These are phyloP conservation scores for Sarcophaga carnaria DNA, from an alignment of 2,888 invertebrate species.

Conservation along the genomic window DNA sequence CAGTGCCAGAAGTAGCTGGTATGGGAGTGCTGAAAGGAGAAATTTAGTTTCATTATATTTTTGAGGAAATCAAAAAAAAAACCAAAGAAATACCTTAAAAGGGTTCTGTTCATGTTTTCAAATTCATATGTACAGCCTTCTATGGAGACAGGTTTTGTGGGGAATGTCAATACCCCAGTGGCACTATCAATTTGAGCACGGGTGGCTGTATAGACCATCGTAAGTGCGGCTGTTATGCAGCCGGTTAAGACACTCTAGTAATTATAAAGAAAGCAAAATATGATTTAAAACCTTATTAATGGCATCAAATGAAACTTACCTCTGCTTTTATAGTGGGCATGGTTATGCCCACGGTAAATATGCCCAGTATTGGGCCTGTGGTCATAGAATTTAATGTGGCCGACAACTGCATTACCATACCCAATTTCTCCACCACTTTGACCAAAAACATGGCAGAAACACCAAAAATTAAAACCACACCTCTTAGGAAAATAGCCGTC, in stretches of 20 bases:
- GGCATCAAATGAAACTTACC: constrained; percentile 77
- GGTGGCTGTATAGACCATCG: constrained; percentile 86
- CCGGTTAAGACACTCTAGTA: constrained; percentile 86
- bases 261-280: background rate
- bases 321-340: constrained; percentile 85
- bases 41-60: background rate
- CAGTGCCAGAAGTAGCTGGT: background rate
- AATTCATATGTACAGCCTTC: constrained; percentile 74
- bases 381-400: constrained; percentile 85
- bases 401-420: constrained; percentile 86
- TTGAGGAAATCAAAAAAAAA: constrained; percentile 5
- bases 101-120: constrained; percentile 72
- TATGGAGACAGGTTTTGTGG: constrained; percentile 73
- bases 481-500: constrained; percentile 84
- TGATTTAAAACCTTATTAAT: background rate
- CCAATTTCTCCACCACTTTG: constrained; percentile 87
- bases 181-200: constrained; percentile 87
- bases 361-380: constrained; percentile 86
- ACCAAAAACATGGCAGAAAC: constrained; percentile 85
- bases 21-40: constrained; percentile 24
- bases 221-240: constrained; percentile 84
- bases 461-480: constrained; percentile 87
- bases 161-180: constrained; percentile 82
- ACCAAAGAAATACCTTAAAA: constrained; percentile 71
- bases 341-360: constrained; percentile 86